Evolutionary conservation across 1,140 invertebrate genomes (phyloP).

Genomic region (Arctopsyche grandis): DNA sequence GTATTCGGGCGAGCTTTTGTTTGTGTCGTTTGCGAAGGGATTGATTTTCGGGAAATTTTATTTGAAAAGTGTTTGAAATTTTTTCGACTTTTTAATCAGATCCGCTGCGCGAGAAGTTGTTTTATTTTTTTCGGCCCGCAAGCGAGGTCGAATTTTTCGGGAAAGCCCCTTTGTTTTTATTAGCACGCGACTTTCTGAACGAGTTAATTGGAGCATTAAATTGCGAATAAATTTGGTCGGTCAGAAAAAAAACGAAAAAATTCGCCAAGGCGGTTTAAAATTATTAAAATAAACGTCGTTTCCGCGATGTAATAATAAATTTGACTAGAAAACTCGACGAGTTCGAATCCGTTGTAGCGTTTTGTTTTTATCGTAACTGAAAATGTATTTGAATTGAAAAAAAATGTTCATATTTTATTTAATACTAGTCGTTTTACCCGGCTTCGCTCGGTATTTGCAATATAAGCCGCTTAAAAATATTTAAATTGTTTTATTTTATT

Average conservation of each 20-base stretch:
- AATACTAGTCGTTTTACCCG: too few relatives aligned
- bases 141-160: constrained; percentile 20
- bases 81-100: too few relatives aligned
- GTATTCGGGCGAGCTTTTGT: too few relatives aligned
- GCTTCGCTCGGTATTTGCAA: too few relatives aligned
- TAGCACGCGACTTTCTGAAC: constrained; percentile 30
- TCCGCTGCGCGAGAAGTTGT: too few relatives aligned
- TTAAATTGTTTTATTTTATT: too few relatives aligned
- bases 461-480: too few relatives aligned
- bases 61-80: too few relatives aligned
- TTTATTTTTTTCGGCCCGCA: neutral
- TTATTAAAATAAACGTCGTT: constrained; percentile 26
- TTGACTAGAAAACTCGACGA: neutral
- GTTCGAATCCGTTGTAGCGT: neutral
- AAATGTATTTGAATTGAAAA: too few relatives aligned
- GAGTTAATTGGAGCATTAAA: constrained; percentile 32
- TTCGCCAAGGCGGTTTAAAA: neutral
- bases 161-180: constrained; percentile 27
- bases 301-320: constrained; percentile 12
- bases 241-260: neutral
- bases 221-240: constrained; percentile 26
- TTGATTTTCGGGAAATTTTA: too few relatives aligned
- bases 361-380: neutral
- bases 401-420: too few relatives aligned
- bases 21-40: too few relatives aligned